These are phyloP conservation scores for Conops quadrifasciatus DNA, from an alignment of 2,888 invertebrate genomes.

Conservation along the genomic window DNA sequence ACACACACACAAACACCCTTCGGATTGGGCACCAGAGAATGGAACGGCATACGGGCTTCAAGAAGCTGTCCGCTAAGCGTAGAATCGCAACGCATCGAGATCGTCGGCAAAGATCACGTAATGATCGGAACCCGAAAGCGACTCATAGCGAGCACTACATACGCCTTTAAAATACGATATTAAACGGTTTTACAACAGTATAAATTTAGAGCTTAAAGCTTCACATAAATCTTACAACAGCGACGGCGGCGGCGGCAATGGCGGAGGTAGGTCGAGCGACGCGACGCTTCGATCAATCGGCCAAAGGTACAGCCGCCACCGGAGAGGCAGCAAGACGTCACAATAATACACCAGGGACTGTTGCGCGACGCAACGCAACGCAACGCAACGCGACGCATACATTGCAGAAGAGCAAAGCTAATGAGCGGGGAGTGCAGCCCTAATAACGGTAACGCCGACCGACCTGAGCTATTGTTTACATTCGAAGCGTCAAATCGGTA, in stretches of 20 bases:
- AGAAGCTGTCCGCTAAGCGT: too few species aligned
- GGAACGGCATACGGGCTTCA: too few species aligned
- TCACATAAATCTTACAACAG: constrained; percentile 19
- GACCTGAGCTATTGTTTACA: too few species aligned
- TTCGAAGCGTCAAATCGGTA: too few species aligned
- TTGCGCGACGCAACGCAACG: too few species aligned
- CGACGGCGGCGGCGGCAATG: too few species aligned
- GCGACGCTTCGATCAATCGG: background rate
- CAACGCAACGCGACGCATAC: background rate
- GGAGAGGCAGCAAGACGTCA: background rate
- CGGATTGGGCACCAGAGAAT: too few species aligned
- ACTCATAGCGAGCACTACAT: background rate
- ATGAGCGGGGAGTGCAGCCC: too few species aligned
- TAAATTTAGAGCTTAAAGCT: constrained; percentile 41
- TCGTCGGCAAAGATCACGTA: constrained; percentile 9
- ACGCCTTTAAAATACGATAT: constrained; percentile 40
- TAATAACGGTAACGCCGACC: too few species aligned
- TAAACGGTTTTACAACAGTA: constrained; percentile 54
- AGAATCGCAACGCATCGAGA: too few species aligned
- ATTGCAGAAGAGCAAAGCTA: constrained; percentile 2
- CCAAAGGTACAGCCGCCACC: background rate
- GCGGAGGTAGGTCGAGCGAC: background rate
- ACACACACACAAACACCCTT: too few species aligned
- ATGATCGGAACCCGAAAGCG: constrained; percentile 14
- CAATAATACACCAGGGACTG: background rate